These are phyloP conservation scores for Drosophila rubida DNA, from an alignment of 2,888 invertebrate genomes.

Conservation along the genomic window DNA sequence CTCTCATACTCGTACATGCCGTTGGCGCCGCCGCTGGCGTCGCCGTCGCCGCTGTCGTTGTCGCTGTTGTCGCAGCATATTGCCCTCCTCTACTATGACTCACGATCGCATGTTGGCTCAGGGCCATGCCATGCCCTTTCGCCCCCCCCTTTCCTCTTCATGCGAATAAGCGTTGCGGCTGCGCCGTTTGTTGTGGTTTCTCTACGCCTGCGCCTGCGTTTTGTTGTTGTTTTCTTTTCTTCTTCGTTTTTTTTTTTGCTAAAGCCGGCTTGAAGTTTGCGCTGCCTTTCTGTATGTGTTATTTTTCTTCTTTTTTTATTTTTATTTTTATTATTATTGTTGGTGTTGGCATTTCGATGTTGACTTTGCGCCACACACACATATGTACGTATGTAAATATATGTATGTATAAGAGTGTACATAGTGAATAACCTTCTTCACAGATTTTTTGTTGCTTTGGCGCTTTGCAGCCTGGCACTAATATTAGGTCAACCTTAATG, in stretches of 20 bases:
- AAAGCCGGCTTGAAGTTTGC: conserved; percentile 67
- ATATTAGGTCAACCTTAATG: conserved; percentile 27
- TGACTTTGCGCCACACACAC: conserved; percentile 50
- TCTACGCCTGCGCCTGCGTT: conserved; percentile 43
- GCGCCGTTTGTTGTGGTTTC: conserved; percentile 72
- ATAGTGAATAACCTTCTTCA: conserved; percentile 29
- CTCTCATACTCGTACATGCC: conserved; percentile 34
- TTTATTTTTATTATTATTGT: conserved; percentile 33
- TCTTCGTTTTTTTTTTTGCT: conserved; percentile 26
- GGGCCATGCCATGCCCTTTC: conserved; percentile 39
- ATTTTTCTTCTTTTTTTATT: conserved; percentile 20
- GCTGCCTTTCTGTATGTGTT: conserved; percentile 35
- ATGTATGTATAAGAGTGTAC: conserved; percentile 10
- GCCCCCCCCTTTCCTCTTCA: background rate
- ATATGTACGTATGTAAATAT: conserved; percentile 11
- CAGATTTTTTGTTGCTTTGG: conserved; percentile 30
- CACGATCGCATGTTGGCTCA: conserved; percentile 45
- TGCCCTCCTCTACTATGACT: conserved; percentile 38
- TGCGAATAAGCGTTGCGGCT: conserved; percentile 38
- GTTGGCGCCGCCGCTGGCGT: conserved; percentile 53
- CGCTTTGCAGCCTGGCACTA: conserved; percentile 14
- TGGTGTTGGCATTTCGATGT: conserved; percentile 43
- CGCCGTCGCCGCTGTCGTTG: conserved; percentile 40
- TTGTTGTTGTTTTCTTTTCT: conserved; percentile 31
- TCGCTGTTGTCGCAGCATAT: conserved; percentile 24